Percentiles rank a stretch among this genome's conserved stretches.
Conservation (phyloP, 1,140 invertebrate species). For the Ectropis grisescens region DNA sequence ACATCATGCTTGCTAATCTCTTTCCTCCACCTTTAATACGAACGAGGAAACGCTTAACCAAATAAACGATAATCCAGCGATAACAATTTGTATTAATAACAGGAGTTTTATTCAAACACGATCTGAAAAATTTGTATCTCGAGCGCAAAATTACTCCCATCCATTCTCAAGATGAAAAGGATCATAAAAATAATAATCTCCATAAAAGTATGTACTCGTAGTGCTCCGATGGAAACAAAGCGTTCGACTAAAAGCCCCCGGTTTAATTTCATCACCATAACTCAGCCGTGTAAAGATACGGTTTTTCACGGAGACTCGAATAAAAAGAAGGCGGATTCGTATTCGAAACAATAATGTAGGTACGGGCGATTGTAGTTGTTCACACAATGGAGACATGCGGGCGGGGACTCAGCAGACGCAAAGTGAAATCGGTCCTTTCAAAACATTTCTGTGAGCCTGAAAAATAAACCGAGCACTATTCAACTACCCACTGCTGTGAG, state of each 20-base stretch:
- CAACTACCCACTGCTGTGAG: conserved; percentile 16
- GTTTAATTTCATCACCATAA: conserved; percentile 61
- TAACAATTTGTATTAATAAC: too few relatives aligned
- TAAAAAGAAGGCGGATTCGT: conserved; percentile 47
- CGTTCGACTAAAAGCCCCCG: conserved; percentile 32
- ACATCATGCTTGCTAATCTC: too few relatives aligned
- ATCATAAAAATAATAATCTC: conserved; percentile 15
- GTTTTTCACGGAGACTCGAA: conserved; percentile 44
- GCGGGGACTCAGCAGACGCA: conserved; percentile 22
- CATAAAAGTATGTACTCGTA: conserved; percentile 8
- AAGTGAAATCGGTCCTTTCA: conserved; percentile 64
- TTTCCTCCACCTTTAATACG: too few relatives aligned
- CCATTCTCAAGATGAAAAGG: conserved; percentile 7
- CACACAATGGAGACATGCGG: conserved; percentile 52
- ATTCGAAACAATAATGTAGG: conserved; percentile 55
- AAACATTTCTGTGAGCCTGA: conserved; percentile 55
- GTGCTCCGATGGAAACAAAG: conserved; percentile 23
- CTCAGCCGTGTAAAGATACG: conserved; percentile 45
- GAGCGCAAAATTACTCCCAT: not conserved
- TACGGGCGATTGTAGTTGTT: conserved; percentile 61
- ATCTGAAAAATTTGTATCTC: too few relatives aligned
- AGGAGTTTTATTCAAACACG: too few relatives aligned
- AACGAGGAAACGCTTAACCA: too few relatives aligned
- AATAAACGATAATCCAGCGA: too few relatives aligned
- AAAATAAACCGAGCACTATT: conserved; percentile 51